phyloP scores from a whole-genome alignment of 2,888 invertebrate genomes.

The Conus canariensis region DNA sequence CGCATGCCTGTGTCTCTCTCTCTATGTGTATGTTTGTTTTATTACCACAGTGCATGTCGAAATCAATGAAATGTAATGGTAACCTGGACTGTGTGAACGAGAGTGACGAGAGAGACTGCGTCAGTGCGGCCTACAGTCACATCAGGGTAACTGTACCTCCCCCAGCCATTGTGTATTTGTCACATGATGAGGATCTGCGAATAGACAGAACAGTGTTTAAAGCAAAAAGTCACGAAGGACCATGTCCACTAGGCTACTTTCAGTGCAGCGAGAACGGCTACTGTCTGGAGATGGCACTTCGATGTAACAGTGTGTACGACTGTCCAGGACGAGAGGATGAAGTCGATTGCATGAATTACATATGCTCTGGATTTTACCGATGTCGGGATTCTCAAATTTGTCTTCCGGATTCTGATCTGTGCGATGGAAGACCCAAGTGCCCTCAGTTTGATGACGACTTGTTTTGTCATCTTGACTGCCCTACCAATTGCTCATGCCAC shows the following conservation, averaged over 20 bases:
- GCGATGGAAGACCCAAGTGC: neutral
- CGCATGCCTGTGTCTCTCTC: neutral
- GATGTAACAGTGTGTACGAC: constrained; percentile 8
- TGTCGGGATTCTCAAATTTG: neutral
- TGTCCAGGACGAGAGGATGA: neutral
- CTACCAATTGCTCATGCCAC: neutral
- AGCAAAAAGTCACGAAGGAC: neutral
- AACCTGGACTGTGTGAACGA: neutral
- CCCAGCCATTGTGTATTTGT: neutral
- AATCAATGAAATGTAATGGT: neutral
- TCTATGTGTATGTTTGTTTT: neutral
- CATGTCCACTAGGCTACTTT: neutral
- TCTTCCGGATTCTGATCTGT: neutral
- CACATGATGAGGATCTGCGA: neutral
- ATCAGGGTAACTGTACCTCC: neutral
- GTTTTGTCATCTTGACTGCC: neutral
- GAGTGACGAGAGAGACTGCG: neutral
- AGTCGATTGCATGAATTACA: neutral
- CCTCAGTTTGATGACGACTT: constrained; percentile 13
- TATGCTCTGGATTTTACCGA: neutral
- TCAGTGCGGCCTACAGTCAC: neutral
- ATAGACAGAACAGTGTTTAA: neutral
- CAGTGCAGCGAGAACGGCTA: neutral
- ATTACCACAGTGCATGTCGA: neutral
- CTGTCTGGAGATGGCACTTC: neutral